phyloP scores from a whole-genome alignment of 2,797 vertebrate species.

The Semaprochilodus insignis region DNA sequence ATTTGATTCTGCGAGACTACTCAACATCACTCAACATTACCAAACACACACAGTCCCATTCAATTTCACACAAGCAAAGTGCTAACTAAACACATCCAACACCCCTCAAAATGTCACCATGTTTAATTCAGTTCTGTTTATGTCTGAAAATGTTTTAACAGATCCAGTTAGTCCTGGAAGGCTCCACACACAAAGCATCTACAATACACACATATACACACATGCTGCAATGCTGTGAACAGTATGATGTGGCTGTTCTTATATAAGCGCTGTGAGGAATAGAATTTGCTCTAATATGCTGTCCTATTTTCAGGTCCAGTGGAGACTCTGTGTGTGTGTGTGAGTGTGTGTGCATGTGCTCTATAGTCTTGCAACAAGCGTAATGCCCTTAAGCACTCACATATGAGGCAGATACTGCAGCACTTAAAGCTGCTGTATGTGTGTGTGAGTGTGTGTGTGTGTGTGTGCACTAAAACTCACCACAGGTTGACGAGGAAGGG shows the following conservation, averaged over 20 bases:
- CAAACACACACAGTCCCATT: no score
- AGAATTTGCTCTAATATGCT: constrained; percentile 4
- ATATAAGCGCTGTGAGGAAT: constrained; percentile 15
- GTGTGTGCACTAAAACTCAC: constrained; percentile 72
- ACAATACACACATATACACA: not conserved
- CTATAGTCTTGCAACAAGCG: constrained; percentile 8
- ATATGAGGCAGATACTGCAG: constrained; percentile 16
- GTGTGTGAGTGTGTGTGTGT: not conserved
- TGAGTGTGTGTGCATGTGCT: constrained; percentile 4
- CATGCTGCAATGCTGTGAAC: not conserved
- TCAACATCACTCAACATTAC: not conserved
- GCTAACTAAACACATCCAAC: not conserved
- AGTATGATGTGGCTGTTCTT: constrained; percentile 11
- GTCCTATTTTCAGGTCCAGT: constrained; percentile 17
- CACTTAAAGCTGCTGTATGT: not conserved
- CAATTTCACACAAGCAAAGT: no score
- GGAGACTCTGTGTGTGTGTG: not conserved
- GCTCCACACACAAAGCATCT: no score
- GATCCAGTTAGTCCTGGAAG: not conserved
- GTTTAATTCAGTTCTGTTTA: constrained; percentile 14
- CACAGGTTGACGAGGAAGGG: constrained; percentile 96
- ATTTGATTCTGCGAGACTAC: no score
- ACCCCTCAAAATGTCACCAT: not conserved
- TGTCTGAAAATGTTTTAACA: constrained; percentile 17
- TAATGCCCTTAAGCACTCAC: constrained; percentile 8